Evolutionary conservation across 2,888 invertebrate genomes (phyloP), one percentile per base, ranked within the genome.

Genomic region (Theodoxus fluviatilis): DNA sequence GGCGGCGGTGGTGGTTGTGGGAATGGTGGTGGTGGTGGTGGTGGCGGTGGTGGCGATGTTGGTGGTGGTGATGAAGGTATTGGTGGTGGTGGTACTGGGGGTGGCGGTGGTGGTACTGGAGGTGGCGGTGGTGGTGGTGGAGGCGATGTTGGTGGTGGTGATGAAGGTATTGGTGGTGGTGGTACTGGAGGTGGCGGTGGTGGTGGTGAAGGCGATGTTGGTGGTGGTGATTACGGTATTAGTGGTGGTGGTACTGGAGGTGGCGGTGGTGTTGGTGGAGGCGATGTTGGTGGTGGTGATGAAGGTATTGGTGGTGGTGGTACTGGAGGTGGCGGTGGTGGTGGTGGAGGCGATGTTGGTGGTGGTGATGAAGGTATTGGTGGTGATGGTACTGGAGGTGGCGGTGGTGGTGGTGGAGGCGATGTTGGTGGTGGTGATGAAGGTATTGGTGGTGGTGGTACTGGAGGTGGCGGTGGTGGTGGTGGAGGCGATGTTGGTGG

Each of bases 11-110:
- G 40, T 12, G 43, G 43, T 15, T 40, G 38, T 15, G 6, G 64
- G 6, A 64, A 40, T 64, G 38, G 37, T 64, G 38, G 64, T 64
- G 38, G 64, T 64, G 22, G 64, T 64, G 38, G 64, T 38, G n/a
- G 64, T 64, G 38, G 37, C 38, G n/a, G 64, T 64, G 38, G 40
- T 64, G n/a, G 64, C 38, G 38, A 28, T 64, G 38, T 37, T 64
- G 38, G 64, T 64, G 38, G 64, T 38, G 38, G 64, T 64, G 38
- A 22, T 12, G 38, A 40, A 22, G 38, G 64, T 64, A 64, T 37
- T 64, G n/a, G 64, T 38, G 38, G 40, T 64, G 38, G 40, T 64
- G 38, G 64, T 38, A 64, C 38, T 64, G 18, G 61, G 25, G 61
- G 25, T 31, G 61, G 33, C n/a, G n/a, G n/a, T n/a, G n/a, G 61